phyloP scores from a whole-genome alignment of 2,113 vertebrate genomes.

The Poeciliopsis prolifica region DNA sequence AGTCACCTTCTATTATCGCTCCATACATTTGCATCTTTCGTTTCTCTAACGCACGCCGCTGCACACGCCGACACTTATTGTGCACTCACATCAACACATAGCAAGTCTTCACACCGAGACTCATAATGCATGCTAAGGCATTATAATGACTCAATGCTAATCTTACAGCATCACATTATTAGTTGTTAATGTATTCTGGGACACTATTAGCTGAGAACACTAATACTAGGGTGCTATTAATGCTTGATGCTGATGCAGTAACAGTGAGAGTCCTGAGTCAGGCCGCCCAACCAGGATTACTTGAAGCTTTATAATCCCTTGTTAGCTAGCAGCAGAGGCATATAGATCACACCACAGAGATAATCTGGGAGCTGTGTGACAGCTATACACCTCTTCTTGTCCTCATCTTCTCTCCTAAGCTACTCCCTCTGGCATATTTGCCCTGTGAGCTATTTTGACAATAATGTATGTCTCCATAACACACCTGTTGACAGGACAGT shows the following conservation, averaged over 20 bases:
- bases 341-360: slow-evolving; percentile 70
- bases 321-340: slow-evolving; percentile 72
- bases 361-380: slow-evolving; percentile 71
- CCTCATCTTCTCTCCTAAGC: slow-evolving; percentile 71
- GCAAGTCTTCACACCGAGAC: slow-evolving; percentile 10
- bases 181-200: slow-evolving; percentile 73
- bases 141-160: slow-evolving; percentile 72
- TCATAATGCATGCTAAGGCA: slow-evolving; percentile 46
- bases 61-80: slow-evolving; percentile 14
- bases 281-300: slow-evolving; percentile 76
- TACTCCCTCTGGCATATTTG: slow-evolving; percentile 51
- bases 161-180: slow-evolving; percentile 70
- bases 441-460: slow-evolving; percentile 31
- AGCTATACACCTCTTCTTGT: slow-evolving; percentile 65
- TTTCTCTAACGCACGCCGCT: slow-evolving; percentile 43
- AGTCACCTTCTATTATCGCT: slow-evolving; percentile 67
- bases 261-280: slow-evolving; percentile 76
- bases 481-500: slow-evolving; percentile 24
- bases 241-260: slow-evolving; percentile 75
- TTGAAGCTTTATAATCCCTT: slow-evolving; percentile 73
- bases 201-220: slow-evolving; percentile 76
- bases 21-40: slow-evolving; percentile 34
- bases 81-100: slow-evolving; percentile 7
- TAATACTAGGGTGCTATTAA: slow-evolving; percentile 72
- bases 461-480: slow-evolving; percentile 31